phyloP scores from a whole-genome alignment of 2,797 vertebrate species.

The Macropodus opercularis region DNA sequence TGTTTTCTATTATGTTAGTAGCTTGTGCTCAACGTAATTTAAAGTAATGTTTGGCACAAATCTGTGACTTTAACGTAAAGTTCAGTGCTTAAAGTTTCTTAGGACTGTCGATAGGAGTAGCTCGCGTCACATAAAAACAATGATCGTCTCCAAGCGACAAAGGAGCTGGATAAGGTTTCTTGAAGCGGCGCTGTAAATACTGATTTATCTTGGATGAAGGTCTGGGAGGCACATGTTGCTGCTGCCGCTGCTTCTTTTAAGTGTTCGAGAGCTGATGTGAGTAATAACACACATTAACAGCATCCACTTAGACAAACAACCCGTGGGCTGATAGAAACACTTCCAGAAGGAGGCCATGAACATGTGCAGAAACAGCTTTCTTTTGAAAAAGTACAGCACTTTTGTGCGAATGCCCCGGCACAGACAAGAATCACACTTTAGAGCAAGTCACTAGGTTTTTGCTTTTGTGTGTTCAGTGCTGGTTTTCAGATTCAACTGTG shows the following conservation, averaged over 20 bases:
- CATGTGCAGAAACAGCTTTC: background rate
- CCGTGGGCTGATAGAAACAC: constrained; percentile 6
- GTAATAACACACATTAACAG: constrained; percentile 12
- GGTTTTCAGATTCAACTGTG: background rate
- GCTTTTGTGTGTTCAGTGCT: background rate
- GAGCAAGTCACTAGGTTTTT: background rate
- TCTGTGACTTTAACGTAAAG: background rate
- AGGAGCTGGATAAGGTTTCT: constrained; percentile 8
- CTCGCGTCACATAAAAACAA: background rate
- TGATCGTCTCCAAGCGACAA: background rate
- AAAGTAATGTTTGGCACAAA: constrained; percentile 2
- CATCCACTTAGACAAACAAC: constrained; percentile 1
- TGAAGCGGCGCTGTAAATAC: constrained; percentile 9
- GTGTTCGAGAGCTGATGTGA: constrained; percentile 10
- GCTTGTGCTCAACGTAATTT: constrained; percentile 3
- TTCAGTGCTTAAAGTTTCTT: background rate
- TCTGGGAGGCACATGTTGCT: constrained; percentile 7
- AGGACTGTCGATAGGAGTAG: background rate
- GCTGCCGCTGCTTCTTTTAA: constrained; percentile 1
- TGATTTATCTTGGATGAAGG: constrained; percentile 14
- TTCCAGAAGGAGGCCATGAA: background rate
- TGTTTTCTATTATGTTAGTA: background rate
- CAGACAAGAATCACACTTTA: background rate
- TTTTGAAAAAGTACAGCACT: background rate
- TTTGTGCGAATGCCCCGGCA: background rate